phyloP scores from a whole-genome alignment of 1,140 invertebrate species.

The Spodoptera frugiperda region DNA sequence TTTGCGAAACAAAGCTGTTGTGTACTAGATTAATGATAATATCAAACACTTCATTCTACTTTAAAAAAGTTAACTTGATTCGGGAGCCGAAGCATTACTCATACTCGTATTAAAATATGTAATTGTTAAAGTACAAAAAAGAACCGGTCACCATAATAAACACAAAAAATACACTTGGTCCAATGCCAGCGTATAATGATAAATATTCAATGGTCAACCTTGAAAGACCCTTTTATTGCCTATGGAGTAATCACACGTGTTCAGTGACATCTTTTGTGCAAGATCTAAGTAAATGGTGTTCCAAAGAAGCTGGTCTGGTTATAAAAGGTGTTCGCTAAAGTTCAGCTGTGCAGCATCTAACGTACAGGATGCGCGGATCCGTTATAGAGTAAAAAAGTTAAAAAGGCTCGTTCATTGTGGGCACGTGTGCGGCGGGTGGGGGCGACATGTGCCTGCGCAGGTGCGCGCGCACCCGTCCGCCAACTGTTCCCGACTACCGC shows the following conservation, averaged over 20 bases:
- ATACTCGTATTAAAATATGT: slow-evolving; percentile 10
- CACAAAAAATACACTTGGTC: slow-evolving; percentile 10
- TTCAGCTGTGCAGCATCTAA: slow-evolving; percentile 36
- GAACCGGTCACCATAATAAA: slow-evolving; percentile 18
- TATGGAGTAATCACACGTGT: slow-evolving; percentile 6
- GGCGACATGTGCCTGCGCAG: slow-evolving; percentile 55
- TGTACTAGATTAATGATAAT: no score
- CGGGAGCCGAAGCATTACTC: slow-evolving; percentile 19
- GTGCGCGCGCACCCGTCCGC: slow-evolving; percentile 52
- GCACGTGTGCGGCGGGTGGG: slow-evolving; percentile 52
- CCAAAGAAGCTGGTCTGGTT: neutral
- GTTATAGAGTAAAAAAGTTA: slow-evolving; percentile 34
- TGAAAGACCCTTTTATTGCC: slow-evolving; percentile 28
- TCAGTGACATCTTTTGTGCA: slow-evolving; percentile 16
- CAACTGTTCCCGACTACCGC: slow-evolving; percentile 47
- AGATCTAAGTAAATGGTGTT: neutral
- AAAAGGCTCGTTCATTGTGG: slow-evolving; percentile 29
- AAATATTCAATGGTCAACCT: slow-evolving; percentile 33
- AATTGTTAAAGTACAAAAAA: slow-evolving; percentile 25
- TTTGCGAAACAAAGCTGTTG: no score
- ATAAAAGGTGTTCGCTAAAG: slow-evolving; percentile 35
- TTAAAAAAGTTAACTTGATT: neutral
- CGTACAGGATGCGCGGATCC: slow-evolving; percentile 39
- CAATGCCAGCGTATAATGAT: slow-evolving; percentile 15
- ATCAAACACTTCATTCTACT: neutral